A percentile compares a stretch with the other conserved stretches of the same genome.
These are phyloP conservation scores for Cheirogaleus medius DNA, from an alignment of 2,113 vertebrate genomes.

Conservation along the genomic window DNA sequence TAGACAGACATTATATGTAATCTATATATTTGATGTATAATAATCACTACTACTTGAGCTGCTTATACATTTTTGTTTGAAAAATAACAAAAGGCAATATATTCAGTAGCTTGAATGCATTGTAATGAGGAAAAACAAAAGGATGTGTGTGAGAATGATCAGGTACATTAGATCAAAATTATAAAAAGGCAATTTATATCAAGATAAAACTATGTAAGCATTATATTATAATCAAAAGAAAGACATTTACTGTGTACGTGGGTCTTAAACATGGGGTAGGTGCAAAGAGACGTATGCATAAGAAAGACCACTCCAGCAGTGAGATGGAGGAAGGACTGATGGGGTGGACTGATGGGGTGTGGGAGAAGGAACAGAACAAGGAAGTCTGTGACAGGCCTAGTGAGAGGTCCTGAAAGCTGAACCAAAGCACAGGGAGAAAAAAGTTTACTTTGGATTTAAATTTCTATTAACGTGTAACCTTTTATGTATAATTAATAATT, in stretches of 20 bases:
- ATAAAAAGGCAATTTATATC: not conserved
- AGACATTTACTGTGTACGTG: not conserved
- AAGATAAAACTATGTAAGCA: not conserved
- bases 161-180: not conserved
- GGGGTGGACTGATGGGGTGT: accelerated
- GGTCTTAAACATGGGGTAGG: not conserved
- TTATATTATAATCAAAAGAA: not conserved
- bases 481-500: not conserved
- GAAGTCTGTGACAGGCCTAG: not conserved
- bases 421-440: not conserved
- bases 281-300: not conserved
- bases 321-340: not conserved
- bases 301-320: not conserved
- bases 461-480: not conserved
- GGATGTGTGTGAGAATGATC: not conserved
- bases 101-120: not conserved
- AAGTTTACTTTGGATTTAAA: not conserved
- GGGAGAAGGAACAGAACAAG: not conserved
- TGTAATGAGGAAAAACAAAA: not conserved
- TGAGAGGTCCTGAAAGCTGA: not conserved
- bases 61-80: not conserved
- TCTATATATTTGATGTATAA: not conserved
- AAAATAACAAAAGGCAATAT: not conserved
- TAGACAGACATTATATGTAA: not conserved
- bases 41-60: not conserved